Conservation (phyloP, 2,888 invertebrate species). For the Sinodicranocentrus sp. region DNA sequence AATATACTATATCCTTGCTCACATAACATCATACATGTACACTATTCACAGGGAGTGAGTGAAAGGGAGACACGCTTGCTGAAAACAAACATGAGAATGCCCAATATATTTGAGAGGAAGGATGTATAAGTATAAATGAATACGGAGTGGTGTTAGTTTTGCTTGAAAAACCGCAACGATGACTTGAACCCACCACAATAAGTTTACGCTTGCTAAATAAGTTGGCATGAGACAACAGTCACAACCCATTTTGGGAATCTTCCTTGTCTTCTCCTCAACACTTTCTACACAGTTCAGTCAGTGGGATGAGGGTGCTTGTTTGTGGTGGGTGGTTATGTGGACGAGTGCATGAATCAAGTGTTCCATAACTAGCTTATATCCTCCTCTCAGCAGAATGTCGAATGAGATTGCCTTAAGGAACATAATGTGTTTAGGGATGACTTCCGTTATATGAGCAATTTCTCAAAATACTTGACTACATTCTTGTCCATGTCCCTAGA, state of each 20-base stretch:
- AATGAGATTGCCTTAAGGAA: constrained; percentile 62
- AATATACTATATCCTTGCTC: background rate
- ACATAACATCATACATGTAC: background rate
- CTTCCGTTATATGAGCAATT: constrained; percentile 64
- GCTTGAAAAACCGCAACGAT: background rate
- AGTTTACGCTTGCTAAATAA: constrained; percentile 29
- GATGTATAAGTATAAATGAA: too few species aligned
- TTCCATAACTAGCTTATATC: background rate
- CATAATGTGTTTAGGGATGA: constrained; percentile 55
- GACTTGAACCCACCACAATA: background rate
- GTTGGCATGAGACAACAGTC: constrained; percentile 30
- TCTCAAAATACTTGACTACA: constrained; percentile 43
- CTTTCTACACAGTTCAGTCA: background rate
- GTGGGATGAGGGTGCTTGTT: background rate
- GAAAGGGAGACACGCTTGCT: too few species aligned
- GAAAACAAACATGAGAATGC: too few species aligned
- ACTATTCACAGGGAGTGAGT: background rate
- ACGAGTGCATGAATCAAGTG: background rate
- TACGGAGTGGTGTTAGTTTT: background rate
- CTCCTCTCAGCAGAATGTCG: background rate
- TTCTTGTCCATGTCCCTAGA: background rate
- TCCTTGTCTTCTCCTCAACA: constrained; percentile 31
- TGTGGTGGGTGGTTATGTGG: background rate
- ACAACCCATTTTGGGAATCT: constrained; percentile 26
- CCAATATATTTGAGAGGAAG: background rate